Evolutionary conservation across 1,140 invertebrate genomes (phyloP), one percentile per base, ranked within the genome.

Genomic region (Neuroterus valhalla): DNA sequence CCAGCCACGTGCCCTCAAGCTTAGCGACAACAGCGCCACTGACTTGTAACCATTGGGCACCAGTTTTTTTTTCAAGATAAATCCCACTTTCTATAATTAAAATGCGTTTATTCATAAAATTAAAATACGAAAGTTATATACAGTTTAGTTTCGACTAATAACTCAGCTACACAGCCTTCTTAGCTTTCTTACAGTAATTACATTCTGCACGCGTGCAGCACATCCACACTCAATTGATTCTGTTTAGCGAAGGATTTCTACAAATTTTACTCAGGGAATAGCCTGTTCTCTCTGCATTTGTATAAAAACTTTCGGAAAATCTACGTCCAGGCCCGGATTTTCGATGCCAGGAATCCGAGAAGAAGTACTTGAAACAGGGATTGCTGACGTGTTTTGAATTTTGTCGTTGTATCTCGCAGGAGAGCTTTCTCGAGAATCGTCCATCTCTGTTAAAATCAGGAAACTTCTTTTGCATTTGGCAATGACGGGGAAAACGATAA

Each of bases 281-380:
- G 23, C 50, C 67, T 55, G 52, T 66, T 74, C 71, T 15, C 71
- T 80, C 66, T 87, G 85, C 85, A 90, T 88, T 71, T 88, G 83
- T 31, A 85, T 84, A 66, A 90, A 89, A 1, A 87, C 88, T 83
- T 84, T 87, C 45, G 89, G 86, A 70, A 90, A 90, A 78, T 90
- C 88, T 44, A 89, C 82, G 11, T 90, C 89, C 42, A 90, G 69
- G 71, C 84, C 84, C 52, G 79, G 67, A 70, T 89, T 90, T 62
- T 90, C 87, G 10, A 89, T 85, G 83, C 66, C 71, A 55, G 52
- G 66, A 19, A 70, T 72, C 62, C 71, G 70, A 2, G 66, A 31
- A 12, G 68, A 72, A 67, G 80, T 68, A 48, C 50, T 77, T 12
- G 78, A 45, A 8, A 74, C 21, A 70, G 69, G 72, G 71, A 81